Percentiles rank a stretch among this genome's conserved stretches.
Evolutionary conservation across 2,888 invertebrate genomes (phyloP).

Genomic region (Aleiodes leptofemur): DNA sequence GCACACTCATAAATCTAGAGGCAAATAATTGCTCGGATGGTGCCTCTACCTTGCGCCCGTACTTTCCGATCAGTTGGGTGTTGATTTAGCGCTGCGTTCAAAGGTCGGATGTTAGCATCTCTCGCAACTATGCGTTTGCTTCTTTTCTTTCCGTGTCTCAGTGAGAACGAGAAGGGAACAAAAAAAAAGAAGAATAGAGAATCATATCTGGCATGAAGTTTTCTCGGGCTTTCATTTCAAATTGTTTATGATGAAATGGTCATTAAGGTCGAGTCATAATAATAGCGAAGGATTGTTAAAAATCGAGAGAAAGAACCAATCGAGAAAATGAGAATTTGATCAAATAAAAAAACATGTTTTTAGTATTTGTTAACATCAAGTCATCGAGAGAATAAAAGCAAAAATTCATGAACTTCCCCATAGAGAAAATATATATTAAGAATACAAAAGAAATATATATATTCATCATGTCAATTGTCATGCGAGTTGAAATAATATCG

Average conservation of each 20-base stretch:
- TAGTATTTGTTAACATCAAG: too few relatives aligned
- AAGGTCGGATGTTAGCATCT: conserved; percentile 61
- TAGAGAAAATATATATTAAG: too few relatives aligned
- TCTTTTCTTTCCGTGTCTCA: conserved; percentile 1
- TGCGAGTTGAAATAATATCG: too few relatives aligned
- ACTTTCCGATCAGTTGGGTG: conserved; percentile 65
- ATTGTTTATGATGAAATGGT: conserved; percentile 25
- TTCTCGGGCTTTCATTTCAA: conserved; percentile 1
- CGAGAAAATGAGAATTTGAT: too few relatives aligned
- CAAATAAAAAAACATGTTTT: too few relatives aligned
- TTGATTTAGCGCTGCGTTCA: conserved; percentile 72
- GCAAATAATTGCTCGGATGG: conserved; percentile 73
- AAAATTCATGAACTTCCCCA: too few relatives aligned
- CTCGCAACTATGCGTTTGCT: conserved; percentile 32
- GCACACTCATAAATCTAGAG: conserved; percentile 73
- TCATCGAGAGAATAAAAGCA: too few relatives aligned
- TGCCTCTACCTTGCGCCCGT: conserved; percentile 54
- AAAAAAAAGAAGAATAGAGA: conserved; percentile 11
- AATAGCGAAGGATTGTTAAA: neutral
- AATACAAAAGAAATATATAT: too few relatives aligned
- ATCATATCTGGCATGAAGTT: conserved; percentile 17
- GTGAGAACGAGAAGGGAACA: neutral
- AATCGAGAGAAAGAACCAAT: neutral
- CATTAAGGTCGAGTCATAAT: conserved; percentile 4
- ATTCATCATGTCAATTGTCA: too few relatives aligned